These are phyloP conservation scores for Latrodectus elegans DNA, from an alignment of 2,888 invertebrate genomes.

Conservation along the genomic window DNA sequence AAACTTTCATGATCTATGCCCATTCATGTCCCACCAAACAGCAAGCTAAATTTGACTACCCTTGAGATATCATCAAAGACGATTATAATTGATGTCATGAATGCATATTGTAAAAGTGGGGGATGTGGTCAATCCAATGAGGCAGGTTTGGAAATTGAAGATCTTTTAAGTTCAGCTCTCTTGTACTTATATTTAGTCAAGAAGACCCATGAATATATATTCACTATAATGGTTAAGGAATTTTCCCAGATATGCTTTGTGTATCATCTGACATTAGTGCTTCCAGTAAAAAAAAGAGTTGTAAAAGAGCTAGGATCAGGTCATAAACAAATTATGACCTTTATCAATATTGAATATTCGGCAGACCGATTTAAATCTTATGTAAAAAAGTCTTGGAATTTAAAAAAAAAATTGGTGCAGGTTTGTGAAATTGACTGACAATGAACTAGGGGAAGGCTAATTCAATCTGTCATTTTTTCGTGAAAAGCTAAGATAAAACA, in stretches of 20 bases:
- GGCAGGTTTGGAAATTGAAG: slow-evolving; percentile 11
- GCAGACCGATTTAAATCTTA: neutral
- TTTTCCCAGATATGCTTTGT: slow-evolving; percentile 15
- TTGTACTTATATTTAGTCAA: slow-evolving; percentile 9
- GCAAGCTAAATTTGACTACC: slow-evolving; percentile 2
- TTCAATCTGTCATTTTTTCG: neutral
- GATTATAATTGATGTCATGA: slow-evolving; percentile 7
- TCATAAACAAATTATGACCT: slow-evolving; percentile 24
- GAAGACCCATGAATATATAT: slow-evolving; percentile 8
- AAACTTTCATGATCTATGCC: neutral
- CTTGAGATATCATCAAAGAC: slow-evolving; percentile 7
- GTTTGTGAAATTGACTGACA: neutral
- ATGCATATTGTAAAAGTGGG: slow-evolving; percentile 6
- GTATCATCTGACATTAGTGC: slow-evolving; percentile 13
- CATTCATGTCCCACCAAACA: slow-evolving; percentile 14
- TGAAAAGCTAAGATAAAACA: neutral
- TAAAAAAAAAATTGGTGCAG: slow-evolving; percentile 12
- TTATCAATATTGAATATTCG: neutral
- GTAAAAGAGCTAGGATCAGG: slow-evolving; percentile 8
- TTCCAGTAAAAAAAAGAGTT: slow-evolving; percentile 9
- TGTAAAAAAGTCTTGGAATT: slow-evolving; percentile 1
- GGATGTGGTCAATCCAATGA: slow-evolving; percentile 12
- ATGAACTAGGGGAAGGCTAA: neutral
- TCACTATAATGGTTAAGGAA: slow-evolving; percentile 27
- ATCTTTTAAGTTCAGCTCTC: slow-evolving; percentile 15